These are phyloP conservation scores for Poeciliopsis turrubarensis DNA, from an alignment of 2,113 vertebrate genomes.

Conservation along the genomic window DNA sequence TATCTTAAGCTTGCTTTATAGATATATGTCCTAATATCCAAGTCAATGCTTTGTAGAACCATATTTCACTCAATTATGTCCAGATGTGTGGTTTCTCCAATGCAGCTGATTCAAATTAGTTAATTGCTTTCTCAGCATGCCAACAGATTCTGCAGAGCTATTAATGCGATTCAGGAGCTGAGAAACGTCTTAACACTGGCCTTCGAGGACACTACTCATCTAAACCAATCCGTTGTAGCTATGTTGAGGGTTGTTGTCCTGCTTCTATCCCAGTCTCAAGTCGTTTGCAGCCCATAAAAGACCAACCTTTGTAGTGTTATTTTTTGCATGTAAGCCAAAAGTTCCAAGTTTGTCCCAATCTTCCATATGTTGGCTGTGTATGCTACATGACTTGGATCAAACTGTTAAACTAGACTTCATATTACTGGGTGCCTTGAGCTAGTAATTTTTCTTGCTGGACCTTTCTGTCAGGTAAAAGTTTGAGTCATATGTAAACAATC, in stretches of 20 bases:
- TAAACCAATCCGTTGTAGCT: background rate
- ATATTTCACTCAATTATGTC: background rate
- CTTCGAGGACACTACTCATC: background rate
- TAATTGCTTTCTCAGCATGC: background rate
- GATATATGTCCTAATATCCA: background rate
- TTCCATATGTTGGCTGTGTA: too few relatives aligned
- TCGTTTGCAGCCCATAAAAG: background rate
- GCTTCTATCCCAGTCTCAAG: background rate
- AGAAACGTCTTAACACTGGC: background rate
- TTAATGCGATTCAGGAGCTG: background rate
- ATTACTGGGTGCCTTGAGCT: too few relatives aligned
- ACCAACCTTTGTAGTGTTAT: too few relatives aligned
- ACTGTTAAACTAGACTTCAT: too few relatives aligned
- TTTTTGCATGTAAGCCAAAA: too few relatives aligned
- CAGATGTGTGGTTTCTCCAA: background rate
- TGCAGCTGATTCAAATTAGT: background rate
- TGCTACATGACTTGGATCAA: too few relatives aligned
- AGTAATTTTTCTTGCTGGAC: too few relatives aligned
- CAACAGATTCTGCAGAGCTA: background rate
- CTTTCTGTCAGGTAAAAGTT: too few relatives aligned
- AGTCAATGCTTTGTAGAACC: background rate
- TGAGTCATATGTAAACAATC: too few relatives aligned
- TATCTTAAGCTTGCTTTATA: background rate
- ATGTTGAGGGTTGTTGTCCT: background rate
- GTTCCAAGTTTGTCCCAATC: too few relatives aligned